Conservation (phyloP, 2,797 vertebrate species). For the Hyperoplus lanceolatus region DNA sequence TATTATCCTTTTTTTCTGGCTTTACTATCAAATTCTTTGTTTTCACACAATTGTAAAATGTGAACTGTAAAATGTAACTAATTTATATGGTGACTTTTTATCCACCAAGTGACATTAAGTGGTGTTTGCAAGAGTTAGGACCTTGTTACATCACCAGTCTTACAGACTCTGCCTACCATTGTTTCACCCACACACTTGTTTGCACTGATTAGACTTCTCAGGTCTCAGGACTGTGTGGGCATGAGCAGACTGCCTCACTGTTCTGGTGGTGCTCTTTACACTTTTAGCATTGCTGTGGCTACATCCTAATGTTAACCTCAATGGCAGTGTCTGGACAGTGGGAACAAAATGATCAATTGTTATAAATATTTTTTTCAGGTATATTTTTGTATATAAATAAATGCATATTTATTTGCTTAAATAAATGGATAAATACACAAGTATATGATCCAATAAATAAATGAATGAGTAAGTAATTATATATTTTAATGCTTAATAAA, state of each 20-base stretch:
- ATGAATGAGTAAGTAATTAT: too few species aligned
- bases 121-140: background rate
- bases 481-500: too few species aligned
- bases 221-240: constrained; percentile 33
- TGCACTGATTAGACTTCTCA: constrained; percentile 21
- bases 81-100: background rate
- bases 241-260: constrained; percentile 12
- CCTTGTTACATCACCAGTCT: background rate
- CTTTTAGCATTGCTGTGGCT: constrained; percentile 6
- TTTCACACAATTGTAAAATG: too few species aligned
- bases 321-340: background rate
- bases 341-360: background rate
- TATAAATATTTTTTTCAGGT: too few species aligned
- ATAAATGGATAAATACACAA: too few species aligned
- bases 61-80: background rate
- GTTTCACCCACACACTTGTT: constrained; percentile 40
- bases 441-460: too few species aligned
- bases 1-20: too few species aligned
- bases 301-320: background rate
- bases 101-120: constrained; percentile 1
- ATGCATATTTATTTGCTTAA: too few species aligned
- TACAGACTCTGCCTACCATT: background rate
- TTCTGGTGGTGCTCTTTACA: background rate
- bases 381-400: too few species aligned
- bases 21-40: too few species aligned